A percentile compares a stretch with the other conserved stretches of the same genome.
Evolutionary conservation across 2,888 invertebrate genomes (phyloP).

Genomic region (Apotomis betuletana): DNA sequence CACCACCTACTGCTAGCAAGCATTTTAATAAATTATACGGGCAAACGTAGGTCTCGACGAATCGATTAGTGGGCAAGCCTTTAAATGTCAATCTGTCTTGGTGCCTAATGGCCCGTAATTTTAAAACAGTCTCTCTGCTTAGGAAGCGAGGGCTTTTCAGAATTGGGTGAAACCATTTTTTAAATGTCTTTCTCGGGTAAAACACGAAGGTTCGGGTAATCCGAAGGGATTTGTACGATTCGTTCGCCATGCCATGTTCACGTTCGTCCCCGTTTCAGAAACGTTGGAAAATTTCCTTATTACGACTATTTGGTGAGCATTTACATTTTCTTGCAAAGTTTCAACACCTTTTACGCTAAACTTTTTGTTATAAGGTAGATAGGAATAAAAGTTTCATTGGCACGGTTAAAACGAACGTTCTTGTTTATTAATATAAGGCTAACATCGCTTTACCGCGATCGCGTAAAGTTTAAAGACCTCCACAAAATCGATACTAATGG

Average conservation of each 20-base stretch:
- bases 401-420: constrained; percentile 19
- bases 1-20: constrained; percentile 8
- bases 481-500: constrained; percentile 45
- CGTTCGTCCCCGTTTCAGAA: constrained; percentile 8
- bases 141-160: constrained; percentile 1
- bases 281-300: constrained; percentile 17
- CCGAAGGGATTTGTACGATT: constrained; percentile 33
- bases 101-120: constrained; percentile 34
- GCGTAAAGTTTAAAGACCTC: constrained; percentile 49
- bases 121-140: constrained; percentile 15
- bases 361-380: constrained; percentile 8
- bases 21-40: constrained; percentile 46
- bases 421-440: constrained; percentile 29
- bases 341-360: background rate
- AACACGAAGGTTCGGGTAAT: constrained; percentile 25
- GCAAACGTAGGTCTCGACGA: constrained; percentile 43
- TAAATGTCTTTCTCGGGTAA: constrained; percentile 24
- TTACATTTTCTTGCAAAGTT: constrained; percentile 8
- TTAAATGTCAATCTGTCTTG: constrained; percentile 37
- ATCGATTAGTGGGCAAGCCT: constrained; percentile 43
- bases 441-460: constrained; percentile 24
- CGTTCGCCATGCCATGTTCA: constrained; percentile 16
- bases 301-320: constrained; percentile 4
- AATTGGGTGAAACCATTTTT: constrained; percentile 21
- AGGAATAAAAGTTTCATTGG: constrained; percentile 23